phyloP scores from a whole-genome alignment of 2,888 invertebrate species.

The Auanema sp. region DNA sequence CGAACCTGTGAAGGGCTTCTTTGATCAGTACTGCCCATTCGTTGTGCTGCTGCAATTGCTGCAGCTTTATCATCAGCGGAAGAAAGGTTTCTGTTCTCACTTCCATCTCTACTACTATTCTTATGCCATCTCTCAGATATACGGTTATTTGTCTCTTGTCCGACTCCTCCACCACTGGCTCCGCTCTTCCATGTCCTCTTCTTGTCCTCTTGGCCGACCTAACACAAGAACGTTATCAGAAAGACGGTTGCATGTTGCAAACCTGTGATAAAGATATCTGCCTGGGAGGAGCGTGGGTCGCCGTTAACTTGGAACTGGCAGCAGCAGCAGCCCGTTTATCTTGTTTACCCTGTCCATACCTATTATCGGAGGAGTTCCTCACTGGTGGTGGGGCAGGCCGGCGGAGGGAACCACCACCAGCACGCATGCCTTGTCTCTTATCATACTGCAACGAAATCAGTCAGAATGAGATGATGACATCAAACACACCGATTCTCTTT shows the following conservation, averaged over 20 bases:
- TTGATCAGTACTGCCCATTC: constrained; percentile 4
- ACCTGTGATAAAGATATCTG: constrained; percentile 13
- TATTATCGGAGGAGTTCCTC: constrained; percentile 30
- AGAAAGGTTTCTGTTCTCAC: constrained; percentile 24
- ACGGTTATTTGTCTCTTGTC: constrained; percentile 13
- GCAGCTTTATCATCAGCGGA: constrained; percentile 22
- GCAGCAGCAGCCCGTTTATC: constrained; percentile 23
- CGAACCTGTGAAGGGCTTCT: constrained; percentile 12
- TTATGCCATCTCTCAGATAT: too few relatives aligned
- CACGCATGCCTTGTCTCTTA: constrained; percentile 8
- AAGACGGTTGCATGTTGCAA: not conserved
- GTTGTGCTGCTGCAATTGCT: constrained; percentile 24
- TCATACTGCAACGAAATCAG: constrained; percentile 18
- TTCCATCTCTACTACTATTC: constrained; percentile 28
- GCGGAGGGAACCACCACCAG: constrained; percentile 16
- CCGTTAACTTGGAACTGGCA: constrained; percentile 22
- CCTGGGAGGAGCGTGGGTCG: not conserved
- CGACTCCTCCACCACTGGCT: constrained; percentile 29
- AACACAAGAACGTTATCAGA: not conserved
- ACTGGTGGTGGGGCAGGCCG: constrained; percentile 13
- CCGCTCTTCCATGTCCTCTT: constrained; percentile 29
- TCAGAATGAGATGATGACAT: constrained; percentile 14
- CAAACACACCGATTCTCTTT: constrained; percentile 25
- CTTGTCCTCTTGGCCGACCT: constrained; percentile 3
- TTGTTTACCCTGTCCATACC: not conserved